These are phyloP conservation scores for Pogonophryne albipinna DNA, from an alignment of 2,797 vertebrate genomes.

Conservation along the genomic window DNA sequence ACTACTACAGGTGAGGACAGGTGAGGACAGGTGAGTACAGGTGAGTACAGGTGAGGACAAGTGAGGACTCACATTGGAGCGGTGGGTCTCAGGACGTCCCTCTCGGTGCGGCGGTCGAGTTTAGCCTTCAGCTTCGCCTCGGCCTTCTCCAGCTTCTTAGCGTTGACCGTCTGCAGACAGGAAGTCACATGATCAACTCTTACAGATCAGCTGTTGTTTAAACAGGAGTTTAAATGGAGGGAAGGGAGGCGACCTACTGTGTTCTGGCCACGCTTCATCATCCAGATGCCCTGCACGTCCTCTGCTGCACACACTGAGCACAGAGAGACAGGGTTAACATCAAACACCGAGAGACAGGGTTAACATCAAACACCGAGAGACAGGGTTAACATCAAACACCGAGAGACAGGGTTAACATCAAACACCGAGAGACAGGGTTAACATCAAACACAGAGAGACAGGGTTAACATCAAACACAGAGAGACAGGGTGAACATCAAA, in stretches of 20 bases:
- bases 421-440: too few relatives aligned
- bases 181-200: conserved; percentile 13
- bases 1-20: not conserved
- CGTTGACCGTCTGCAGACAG: conserved; percentile 88
- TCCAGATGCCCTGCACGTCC: conserved; percentile 86
- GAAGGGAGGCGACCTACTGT: conserved; percentile 80
- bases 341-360: too few relatives aligned
- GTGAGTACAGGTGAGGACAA: too few relatives aligned
- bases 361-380: too few relatives aligned
- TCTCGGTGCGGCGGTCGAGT: conserved; percentile 92
- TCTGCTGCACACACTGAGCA: conserved; percentile 49
- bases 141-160: conserved; percentile 96
- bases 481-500: too few relatives aligned
- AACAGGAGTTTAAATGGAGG: not conserved
- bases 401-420: too few relatives aligned
- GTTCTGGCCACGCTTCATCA: conserved; percentile 92
- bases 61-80: conserved; percentile 86
- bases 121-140: conserved; percentile 96
- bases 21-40: not conserved
- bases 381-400: too few relatives aligned
- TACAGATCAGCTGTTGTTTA: not conserved
- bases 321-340: not conserved
- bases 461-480: not conserved
- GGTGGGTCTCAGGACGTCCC: conserved; percentile 86
- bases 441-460: too few relatives aligned